Conservation (phyloP, 2,888 invertebrate species). For the Papilio protenor region DNA sequence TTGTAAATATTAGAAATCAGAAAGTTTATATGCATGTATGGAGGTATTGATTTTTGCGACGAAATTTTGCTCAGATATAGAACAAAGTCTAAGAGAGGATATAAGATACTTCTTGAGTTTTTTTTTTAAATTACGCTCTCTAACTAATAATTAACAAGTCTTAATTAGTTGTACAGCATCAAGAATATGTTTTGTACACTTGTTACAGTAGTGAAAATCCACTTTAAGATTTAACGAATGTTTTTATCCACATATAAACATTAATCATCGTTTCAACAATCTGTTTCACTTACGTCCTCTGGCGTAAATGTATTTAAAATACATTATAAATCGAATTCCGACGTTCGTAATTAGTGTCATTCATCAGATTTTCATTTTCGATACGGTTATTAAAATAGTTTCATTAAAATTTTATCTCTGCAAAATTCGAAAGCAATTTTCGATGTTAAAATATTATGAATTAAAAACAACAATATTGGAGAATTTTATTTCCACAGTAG, state of each 20-base stretch:
- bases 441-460: constrained; percentile 23
- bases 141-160: background rate
- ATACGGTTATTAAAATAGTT: constrained; percentile 42
- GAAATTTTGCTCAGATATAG: too few species aligned
- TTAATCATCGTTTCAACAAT: constrained; percentile 40
- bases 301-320: constrained; percentile 41
- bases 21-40: too few species aligned
- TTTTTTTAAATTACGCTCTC: too few species aligned
- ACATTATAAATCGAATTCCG: constrained; percentile 27
- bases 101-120: too few species aligned
- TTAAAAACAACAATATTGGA: constrained; percentile 1
- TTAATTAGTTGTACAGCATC: background rate
- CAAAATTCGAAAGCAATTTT: constrained; percentile 13
- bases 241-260: constrained; percentile 24
- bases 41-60: too few species aligned
- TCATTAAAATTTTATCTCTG: constrained; percentile 31
- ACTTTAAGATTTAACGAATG: background rate
- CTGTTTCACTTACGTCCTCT: constrained; percentile 36
- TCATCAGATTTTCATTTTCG: constrained; percentile 44
- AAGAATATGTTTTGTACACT: background rate
- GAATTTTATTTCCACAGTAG: background rate
- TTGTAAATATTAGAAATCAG: too few species aligned
- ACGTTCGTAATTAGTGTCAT: constrained; percentile 42
- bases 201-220: background rate
- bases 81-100: too few species aligned